Conservation (phyloP, 2,888 invertebrate genomes). For the Spicauda simplicius region DNA sequence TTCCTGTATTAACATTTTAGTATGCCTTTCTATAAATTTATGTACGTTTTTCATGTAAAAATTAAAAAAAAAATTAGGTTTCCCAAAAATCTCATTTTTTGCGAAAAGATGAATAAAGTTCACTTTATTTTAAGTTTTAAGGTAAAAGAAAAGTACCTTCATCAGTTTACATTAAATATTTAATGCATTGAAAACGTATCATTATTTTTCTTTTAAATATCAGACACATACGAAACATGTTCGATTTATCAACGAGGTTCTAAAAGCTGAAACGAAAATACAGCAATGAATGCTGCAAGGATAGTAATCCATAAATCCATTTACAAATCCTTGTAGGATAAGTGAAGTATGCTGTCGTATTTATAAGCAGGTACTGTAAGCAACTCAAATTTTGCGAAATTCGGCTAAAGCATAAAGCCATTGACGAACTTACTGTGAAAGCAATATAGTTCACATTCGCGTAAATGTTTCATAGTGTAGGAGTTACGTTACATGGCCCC, state of each 20-base stretch:
- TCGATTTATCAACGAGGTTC: conserved; percentile 20
- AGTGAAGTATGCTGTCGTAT: conserved; percentile 44
- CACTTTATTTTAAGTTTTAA: not conserved
- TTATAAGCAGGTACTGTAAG: conserved; percentile 29
- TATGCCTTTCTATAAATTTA: no score
- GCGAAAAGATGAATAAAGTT: no score
- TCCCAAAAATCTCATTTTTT: no score
- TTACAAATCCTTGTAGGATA: conserved; percentile 47
- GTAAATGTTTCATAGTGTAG: not conserved
- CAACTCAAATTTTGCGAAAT: conserved; percentile 8
- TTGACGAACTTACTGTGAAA: not conserved
- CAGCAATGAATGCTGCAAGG: conserved; percentile 19
- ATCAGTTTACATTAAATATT: not conserved
- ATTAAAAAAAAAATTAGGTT: no score
- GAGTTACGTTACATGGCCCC: conserved; percentile 7
- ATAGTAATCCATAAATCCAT: conserved; percentile 45
- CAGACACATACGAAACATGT: conserved; percentile 12
- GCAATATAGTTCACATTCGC: conserved; percentile 13
- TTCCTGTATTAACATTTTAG: not conserved
- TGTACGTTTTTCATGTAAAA: no score
- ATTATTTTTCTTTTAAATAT: not conserved
- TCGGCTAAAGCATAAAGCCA: not conserved
- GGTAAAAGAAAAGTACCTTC: not conserved
- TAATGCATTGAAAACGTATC: conserved; percentile 19
- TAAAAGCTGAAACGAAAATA: conserved; percentile 22